Percentiles rank a stretch among this genome's conserved stretches.
Evolutionary conservation across 2,113 vertebrate genomes (phyloP).

Genomic region (Toxotes chatareus): DNA sequence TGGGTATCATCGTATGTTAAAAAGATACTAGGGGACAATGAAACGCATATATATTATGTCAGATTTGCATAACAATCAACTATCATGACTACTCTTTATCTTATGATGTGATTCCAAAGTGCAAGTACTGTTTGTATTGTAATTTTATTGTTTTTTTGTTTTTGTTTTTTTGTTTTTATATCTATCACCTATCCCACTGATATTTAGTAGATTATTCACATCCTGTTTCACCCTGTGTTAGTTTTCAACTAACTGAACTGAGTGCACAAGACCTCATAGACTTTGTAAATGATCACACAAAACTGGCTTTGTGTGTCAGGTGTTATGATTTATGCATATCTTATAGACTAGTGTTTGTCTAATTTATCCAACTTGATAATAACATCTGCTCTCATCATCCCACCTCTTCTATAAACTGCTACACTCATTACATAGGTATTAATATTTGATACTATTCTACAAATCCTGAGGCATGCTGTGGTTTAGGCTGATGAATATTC

Average conservation of each 20-base stretch:
- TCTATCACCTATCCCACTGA: neutral
- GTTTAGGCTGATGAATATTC: conserved; percentile 54
- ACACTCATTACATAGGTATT: conserved; percentile 50
- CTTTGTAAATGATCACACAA: neutral
- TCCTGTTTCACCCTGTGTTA: neutral
- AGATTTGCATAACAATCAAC: neutral
- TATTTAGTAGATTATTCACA: neutral
- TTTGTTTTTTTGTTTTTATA: too few relatives aligned
- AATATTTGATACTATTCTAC: conserved; percentile 60
- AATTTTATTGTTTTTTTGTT: neutral
- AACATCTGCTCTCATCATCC: conserved; percentile 40
- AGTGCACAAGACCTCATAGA: neutral
- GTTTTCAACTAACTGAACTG: neutral
- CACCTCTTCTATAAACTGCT: conserved; percentile 48
- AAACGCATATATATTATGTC: neutral
- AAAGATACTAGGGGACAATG: neutral
- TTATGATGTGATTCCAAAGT: neutral
- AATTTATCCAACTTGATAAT: conserved; percentile 37
- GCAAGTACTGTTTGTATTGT: neutral
- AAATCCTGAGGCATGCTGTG: conserved; percentile 55
- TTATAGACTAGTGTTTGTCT: conserved; percentile 23
- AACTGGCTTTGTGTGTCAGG: neutral
- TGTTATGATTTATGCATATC: neutral
- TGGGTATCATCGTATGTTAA: neutral
- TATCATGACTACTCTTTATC: neutral